Conservation (phyloP, 2,888 invertebrate species). For the Sphinx pinastri region DNA sequence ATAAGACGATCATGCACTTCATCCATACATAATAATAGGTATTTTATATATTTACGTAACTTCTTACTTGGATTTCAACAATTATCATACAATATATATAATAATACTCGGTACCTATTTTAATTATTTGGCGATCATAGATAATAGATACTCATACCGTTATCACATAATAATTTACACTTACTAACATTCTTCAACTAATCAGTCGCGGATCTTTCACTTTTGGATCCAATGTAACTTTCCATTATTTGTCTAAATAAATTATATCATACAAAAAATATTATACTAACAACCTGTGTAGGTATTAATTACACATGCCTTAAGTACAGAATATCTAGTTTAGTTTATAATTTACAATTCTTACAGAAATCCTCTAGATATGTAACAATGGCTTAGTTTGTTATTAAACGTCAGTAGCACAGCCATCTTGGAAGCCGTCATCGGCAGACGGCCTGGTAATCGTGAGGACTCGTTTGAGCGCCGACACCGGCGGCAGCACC, state of each 20-base stretch:
- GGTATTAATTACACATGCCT: slow-evolving; percentile 68
- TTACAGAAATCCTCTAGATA: slow-evolving; percentile 59
- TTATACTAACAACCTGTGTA: slow-evolving; percentile 72
- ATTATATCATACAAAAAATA: slow-evolving; percentile 84
- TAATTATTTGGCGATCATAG: slow-evolving; percentile 81
- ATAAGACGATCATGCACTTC: slow-evolving; percentile 48
- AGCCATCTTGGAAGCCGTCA: slow-evolving; percentile 96
- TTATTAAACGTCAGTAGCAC: slow-evolving; percentile 93
- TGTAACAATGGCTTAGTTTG: slow-evolving; percentile 49
- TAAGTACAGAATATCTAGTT: slow-evolving; percentile 65
- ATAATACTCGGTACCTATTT: slow-evolving; percentile 61
- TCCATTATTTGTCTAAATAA: slow-evolving; percentile 79
- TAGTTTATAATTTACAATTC: slow-evolving; percentile 66
- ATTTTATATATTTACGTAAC: slow-evolving; percentile 55
- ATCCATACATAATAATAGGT: slow-evolving; percentile 34
- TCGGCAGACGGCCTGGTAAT: slow-evolving; percentile 94
- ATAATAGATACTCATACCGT: slow-evolving; percentile 68
- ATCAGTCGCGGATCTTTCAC: slow-evolving; percentile 80
- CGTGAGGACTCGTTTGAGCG: slow-evolving; percentile 92
- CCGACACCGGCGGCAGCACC: slow-evolving; percentile 93
- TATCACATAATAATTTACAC: slow-evolving; percentile 78
- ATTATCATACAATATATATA: slow-evolving; percentile 60
- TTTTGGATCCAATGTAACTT: slow-evolving; percentile 78
- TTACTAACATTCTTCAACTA: slow-evolving; percentile 77
- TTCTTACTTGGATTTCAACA: slow-evolving; percentile 73